Conservation (phyloP, 30 jellyfish, hydroid and myxozoan species). For the Sanderia malayensis region DNA sequence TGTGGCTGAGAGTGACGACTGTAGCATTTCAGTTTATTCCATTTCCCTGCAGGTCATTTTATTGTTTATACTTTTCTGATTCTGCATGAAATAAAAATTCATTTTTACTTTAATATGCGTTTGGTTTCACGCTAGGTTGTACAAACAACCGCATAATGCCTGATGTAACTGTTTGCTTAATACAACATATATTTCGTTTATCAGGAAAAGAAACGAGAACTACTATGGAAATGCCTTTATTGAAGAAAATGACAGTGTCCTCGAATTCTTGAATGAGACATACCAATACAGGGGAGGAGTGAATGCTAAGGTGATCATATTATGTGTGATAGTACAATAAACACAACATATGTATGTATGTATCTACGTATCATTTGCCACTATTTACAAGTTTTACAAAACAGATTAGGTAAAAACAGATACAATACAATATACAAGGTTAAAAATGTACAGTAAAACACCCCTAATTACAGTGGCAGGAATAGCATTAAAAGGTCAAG, state of each 20-base stretch:
- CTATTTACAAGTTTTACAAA: too few species aligned
- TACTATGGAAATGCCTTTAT: neutral
- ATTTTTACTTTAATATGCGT: neutral
- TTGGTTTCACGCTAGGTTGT: neutral
- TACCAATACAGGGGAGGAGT: slow-evolving; percentile 2
- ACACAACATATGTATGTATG: neutral
- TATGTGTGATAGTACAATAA: neutral
- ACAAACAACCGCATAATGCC: neutral
- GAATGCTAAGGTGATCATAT: neutral
- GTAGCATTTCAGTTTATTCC: neutral
- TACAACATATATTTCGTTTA: neutral
- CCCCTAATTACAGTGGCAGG: slow-evolving; percentile 32
- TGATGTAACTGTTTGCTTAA: neutral
- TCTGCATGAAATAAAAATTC: neutral
- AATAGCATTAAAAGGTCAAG: slow-evolving; percentile 32
- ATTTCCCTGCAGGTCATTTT: slow-evolving; percentile 1
- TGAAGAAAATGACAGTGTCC: slow-evolving; percentile 1
- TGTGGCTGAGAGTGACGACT: neutral
- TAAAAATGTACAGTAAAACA: slow-evolving; percentile 1
- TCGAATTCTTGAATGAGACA: neutral
- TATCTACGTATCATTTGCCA: too few species aligned
- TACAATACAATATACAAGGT: neutral
- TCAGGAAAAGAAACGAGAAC: neutral
- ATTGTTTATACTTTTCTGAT: neutral
- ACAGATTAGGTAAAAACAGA: neutral